Conservation (phyloP, 2,797 vertebrate genomes). For the Syngnathus acus region DNA sequence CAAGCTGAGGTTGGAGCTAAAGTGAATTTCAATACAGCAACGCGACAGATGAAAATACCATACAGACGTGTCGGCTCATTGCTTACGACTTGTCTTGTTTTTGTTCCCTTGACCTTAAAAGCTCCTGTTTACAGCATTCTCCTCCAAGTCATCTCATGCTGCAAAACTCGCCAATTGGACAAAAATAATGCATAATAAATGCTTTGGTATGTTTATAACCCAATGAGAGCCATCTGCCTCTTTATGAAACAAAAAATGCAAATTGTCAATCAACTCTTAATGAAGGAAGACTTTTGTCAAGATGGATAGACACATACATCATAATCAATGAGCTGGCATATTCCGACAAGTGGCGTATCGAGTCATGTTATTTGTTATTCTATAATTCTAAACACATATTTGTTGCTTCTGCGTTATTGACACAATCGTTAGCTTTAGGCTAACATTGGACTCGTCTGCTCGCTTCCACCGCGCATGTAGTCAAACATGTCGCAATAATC, state of each 20-base stretch:
- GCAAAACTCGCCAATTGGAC: neutral
- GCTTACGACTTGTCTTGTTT: neutral
- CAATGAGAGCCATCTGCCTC: neutral
- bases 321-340: too few relatives aligned
- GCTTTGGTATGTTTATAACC: neutral
- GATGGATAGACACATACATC: too few relatives aligned
- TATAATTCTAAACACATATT: too few relatives aligned
- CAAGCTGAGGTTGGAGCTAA: neutral
- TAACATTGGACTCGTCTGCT: too few relatives aligned
- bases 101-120: neutral
- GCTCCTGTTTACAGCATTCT: neutral
- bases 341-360: too few relatives aligned
- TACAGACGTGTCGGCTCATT: neutral
- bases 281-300: neutral
- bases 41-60: neutral
- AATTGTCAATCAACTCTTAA: neutral
- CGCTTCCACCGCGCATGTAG: too few relatives aligned
- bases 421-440: too few relatives aligned
- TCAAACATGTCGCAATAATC: too few relatives aligned
- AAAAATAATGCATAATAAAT: neutral
- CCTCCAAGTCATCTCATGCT: neutral
- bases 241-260: neutral
- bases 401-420: too few relatives aligned
- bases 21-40: neutral
- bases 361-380: too few relatives aligned